A percentile compares a stretch with the other conserved stretches of the same genome.
Evolutionary conservation across 2,888 invertebrate genomes (phyloP).

Genomic region (Parnassius mnemosyne): DNA sequence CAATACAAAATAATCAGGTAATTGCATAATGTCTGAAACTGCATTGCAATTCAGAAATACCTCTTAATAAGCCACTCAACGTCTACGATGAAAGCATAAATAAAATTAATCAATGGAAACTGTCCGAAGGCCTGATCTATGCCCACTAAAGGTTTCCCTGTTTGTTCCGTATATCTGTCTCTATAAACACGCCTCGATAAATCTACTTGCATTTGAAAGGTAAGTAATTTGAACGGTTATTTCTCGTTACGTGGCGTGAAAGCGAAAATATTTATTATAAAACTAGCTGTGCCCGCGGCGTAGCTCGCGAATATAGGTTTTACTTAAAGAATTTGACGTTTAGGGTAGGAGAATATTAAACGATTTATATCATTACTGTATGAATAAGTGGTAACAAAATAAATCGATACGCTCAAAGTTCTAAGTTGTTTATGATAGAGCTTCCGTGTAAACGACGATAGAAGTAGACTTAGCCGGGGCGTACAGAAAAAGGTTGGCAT

Average conservation of each 20-base stretch:
- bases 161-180: slow-evolving; percentile 26
- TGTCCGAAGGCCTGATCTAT: slow-evolving; percentile 23
- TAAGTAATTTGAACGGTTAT: slow-evolving; percentile 23
- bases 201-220: slow-evolving; percentile 25
- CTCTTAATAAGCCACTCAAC: slow-evolving; percentile 6
- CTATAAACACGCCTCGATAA: slow-evolving; percentile 23
- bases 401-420: no score
- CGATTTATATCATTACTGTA: no score
- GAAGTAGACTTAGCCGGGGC: no score
- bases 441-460: no score
- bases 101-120: slow-evolving; percentile 23
- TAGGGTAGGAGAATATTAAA: no score
- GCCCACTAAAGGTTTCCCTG: slow-evolving; percentile 23
- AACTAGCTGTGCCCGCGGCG: no score
- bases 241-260: slow-evolving; percentile 18
- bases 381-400: no score
- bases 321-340: no score
- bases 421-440: no score
- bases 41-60: background rate
- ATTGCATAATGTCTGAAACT: background rate
- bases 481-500: no score
- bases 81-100: slow-evolving; percentile 21
- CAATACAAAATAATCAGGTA: no score
- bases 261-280: slow-evolving; percentile 23
- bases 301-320: no score